Evolutionary conservation across 2,888 invertebrate species (phyloP), one percentile per base, ranked within the genome.

Genomic region (Harpalus rufipes): DNA sequence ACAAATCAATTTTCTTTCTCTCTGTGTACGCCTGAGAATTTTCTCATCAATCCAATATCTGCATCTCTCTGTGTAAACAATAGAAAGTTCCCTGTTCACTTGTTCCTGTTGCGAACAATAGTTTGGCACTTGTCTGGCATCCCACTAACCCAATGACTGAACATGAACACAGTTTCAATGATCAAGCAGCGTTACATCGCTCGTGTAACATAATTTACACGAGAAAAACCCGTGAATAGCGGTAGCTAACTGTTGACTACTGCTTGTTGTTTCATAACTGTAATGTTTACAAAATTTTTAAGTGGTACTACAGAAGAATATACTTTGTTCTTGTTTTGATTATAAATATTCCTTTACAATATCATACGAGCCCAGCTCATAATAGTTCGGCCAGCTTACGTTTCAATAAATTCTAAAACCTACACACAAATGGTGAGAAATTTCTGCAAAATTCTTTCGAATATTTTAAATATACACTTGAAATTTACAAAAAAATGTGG

Each of bases 161-260:
- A 12, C 44, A 12, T 51, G 44, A 51, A 10, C 44, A 51, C 10
- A 32, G 32, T 32, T 32, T 32, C 44, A 12, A 51, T 12, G 44
- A 51, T 51, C 12, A 8, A 51, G 10, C 44, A 32, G 44, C 44
- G 44, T 51, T 51, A 51, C 44, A 51, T 12, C 6, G 44, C 44
- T 51, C 44, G 44, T 51, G 44, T 51, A 51, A 51, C 44, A 12
- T 51, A 51, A 51, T 51, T 51, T 51, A 51, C 44, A 51, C 44
- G 44, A 51, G 44, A 51, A 51, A 21, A 51, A 51, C 2, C 12
- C 44, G 44, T 12, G 10, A 6, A 32, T 51, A 10, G 44, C 44
- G 44, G 10, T 10, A 51, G 44, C 7, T 51, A 51, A 51, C 44
- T 51, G 44, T 51, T 51, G 44, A 51, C 10, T 51, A 12, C 8